Evolutionary conservation across 1,140 invertebrate genomes (phyloP).

Genomic region (Whitmania pigra): DNA sequence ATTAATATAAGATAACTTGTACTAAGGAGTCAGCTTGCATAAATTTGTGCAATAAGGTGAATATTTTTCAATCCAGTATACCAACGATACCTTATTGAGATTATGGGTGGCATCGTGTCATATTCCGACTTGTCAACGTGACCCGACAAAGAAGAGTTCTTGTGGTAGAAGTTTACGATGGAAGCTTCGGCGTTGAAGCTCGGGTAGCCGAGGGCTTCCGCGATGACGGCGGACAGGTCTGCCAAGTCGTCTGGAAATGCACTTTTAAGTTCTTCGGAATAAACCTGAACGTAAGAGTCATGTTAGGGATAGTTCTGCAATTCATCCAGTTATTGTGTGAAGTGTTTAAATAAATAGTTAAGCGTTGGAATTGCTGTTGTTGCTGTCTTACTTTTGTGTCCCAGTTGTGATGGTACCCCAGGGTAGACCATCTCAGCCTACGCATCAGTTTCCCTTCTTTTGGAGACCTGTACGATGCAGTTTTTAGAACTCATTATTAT

Average conservation of each 20-base stretch:
- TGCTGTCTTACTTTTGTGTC: constrained; percentile 59
- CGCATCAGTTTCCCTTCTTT: constrained; percentile 33
- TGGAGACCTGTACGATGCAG: constrained; percentile 24
- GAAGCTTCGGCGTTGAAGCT: constrained; percentile 69
- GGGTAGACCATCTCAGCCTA: constrained; percentile 74
- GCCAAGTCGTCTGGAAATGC: constrained; percentile 60
- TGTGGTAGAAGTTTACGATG: constrained; percentile 85
- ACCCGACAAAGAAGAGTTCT: constrained; percentile 73
- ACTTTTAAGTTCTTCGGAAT: constrained; percentile 50
- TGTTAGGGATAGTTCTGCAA: not conserved
- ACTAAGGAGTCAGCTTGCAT: too few relatives aligned
- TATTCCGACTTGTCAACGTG: constrained; percentile 84
- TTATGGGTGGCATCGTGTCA: constrained; percentile 65
- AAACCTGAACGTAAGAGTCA: constrained; percentile 46
- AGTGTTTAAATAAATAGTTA: not conserved
- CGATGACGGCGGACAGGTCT: constrained; percentile 51
- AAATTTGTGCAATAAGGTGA: too few relatives aligned
- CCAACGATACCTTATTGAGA: constrained; percentile 56
- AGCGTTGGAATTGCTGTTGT: too few relatives aligned
- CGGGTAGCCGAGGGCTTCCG: constrained; percentile 46
- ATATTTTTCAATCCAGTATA: too few relatives aligned
- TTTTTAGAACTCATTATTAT: not conserved
- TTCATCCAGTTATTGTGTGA: constrained; percentile 2
- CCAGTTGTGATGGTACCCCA: constrained; percentile 93
- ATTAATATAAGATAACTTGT: too few relatives aligned